phyloP scores from a whole-genome alignment of 2,888 invertebrate genomes.

The Lasioglossum leucozonium region DNA sequence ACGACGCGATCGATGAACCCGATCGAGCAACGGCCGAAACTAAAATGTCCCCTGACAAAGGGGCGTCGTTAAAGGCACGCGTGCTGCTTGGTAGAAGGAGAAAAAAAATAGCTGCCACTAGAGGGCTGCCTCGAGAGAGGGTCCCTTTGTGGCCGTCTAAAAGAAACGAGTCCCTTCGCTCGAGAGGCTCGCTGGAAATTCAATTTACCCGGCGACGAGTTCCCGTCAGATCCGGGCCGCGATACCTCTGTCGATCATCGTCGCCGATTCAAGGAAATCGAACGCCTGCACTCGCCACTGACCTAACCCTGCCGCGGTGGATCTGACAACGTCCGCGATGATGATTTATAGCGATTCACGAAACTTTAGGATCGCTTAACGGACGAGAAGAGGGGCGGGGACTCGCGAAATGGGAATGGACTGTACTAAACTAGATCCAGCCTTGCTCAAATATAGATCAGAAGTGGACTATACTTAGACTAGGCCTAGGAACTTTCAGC shows the following conservation, averaged over 20 bases:
- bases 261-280: neutral
- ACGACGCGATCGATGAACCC: slow-evolving; percentile 8
- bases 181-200: neutral
- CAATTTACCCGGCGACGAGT: neutral
- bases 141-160: neutral
- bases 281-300: neutral
- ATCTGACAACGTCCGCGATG: neutral
- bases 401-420: neutral
- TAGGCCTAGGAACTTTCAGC: neutral
- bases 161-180: slow-evolving; percentile 12
- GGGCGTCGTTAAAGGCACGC: slow-evolving; percentile 10
- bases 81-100: neutral
- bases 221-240: neutral
- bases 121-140: neutral
- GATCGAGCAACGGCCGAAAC: neutral
- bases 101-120: neutral
- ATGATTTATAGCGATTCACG: neutral
- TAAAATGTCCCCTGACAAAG: neutral
- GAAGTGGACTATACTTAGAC: neutral
- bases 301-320: neutral
- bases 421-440: neutral
- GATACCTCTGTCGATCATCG: neutral
- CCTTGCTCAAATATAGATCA: neutral
- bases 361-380: neutral
- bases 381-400: neutral